phyloP scores from a whole-genome alignment of 2,888 invertebrate genomes.

The Oligia fasciuncula region DNA sequence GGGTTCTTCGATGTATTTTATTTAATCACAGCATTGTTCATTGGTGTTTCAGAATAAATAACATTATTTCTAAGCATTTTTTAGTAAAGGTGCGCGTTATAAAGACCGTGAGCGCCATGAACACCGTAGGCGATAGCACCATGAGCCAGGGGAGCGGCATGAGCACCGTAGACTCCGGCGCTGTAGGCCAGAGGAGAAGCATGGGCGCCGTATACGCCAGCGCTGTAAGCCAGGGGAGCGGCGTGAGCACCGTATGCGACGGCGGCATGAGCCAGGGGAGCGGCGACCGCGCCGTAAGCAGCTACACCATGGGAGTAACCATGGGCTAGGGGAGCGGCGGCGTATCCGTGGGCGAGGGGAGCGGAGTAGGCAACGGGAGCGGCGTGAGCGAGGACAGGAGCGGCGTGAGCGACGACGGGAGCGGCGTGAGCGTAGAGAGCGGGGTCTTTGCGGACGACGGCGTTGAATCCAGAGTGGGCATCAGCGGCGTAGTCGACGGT shows the following conservation, averaged over 20 bases:
- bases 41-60: conserved; percentile 69
- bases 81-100: conserved; percentile 68
- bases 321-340: conserved; percentile 61
- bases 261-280: conserved; percentile 47
- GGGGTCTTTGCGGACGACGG: conserved; percentile 88
- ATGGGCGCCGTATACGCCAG: conserved; percentile 32
- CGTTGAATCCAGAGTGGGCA: conserved; percentile 89
- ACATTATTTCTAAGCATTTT: conserved; percentile 55
- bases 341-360: conserved; percentile 64
- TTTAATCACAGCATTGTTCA: conserved; percentile 73
- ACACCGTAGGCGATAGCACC: conserved; percentile 59
- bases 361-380: conserved; percentile 71
- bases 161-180: conserved; percentile 49
- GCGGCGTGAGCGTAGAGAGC: conserved; percentile 73
- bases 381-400: conserved; percentile 77
- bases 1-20: conserved; percentile 60
- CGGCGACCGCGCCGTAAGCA: conserved; percentile 51
- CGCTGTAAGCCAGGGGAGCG: conserved; percentile 34
- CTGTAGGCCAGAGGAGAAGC: conserved; percentile 49
- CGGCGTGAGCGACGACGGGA: conserved; percentile 77
- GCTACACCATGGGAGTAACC: conserved; percentile 52
- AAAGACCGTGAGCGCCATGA: conserved; percentile 57
- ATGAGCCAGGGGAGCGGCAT: conserved; percentile 56
- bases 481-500: conserved; percentile 91
- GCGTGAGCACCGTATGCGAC: conserved; percentile 30